Evolutionary conservation across 2,797 vertebrate species (phyloP).

Genomic region (Myiotriccus ornatus): DNA sequence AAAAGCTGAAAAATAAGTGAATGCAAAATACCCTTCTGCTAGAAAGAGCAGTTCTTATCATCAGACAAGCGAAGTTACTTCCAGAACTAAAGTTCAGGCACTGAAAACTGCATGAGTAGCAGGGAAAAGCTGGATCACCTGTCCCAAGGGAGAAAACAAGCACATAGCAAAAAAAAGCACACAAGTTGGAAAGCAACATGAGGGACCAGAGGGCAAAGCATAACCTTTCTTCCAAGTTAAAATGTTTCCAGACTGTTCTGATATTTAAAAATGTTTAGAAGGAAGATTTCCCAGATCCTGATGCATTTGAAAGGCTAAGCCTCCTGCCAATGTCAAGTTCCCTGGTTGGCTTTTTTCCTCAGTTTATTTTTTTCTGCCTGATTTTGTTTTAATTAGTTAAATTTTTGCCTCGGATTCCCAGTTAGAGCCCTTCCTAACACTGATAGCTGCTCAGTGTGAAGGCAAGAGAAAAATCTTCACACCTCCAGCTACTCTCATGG

Average conservation of each 20-base stretch:
- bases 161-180: neutral
- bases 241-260: constrained; percentile 48
- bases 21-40: neutral
- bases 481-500: neutral
- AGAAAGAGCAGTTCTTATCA: neutral
- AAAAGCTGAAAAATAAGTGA: neutral
- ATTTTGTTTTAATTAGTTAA: neutral
- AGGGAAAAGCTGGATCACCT: neutral
- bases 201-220: neutral
- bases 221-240: constrained; percentile 22
- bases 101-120: neutral
- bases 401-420: neutral
- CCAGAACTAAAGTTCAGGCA: neutral
- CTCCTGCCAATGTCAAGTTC: neutral
- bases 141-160: constrained; percentile 28
- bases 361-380: neutral
- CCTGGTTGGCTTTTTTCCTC: neutral
- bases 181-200: neutral
- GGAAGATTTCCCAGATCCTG: neutral
- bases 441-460: neutral
- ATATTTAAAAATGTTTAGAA: constrained; percentile 5
- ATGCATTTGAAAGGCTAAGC: neutral
- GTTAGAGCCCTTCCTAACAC: neutral
- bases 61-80: neutral
- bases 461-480: neutral